Percentiles rank a stretch among this genome's conserved stretches.
These are phyloP conservation scores for Gryllus longicercus DNA, from an alignment of 2,888 invertebrate genomes.

Conservation along the genomic window DNA sequence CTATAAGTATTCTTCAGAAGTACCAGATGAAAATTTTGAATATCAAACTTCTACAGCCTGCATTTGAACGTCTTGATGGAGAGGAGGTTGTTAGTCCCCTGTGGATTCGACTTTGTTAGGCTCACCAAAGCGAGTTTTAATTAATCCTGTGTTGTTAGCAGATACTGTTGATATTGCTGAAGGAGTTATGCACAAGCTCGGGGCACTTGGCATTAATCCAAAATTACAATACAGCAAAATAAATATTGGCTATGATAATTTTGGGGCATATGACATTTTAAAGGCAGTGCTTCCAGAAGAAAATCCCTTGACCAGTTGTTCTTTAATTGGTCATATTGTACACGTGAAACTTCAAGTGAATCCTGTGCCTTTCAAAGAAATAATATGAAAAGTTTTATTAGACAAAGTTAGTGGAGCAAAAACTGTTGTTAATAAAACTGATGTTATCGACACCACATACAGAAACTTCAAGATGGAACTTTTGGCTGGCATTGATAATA, in stretches of 20 bases:
- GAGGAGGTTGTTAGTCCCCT: slow-evolving; percentile 36
- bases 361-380: slow-evolving; percentile 69
- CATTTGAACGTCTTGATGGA: slow-evolving; percentile 36
- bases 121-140: slow-evolving; percentile 52
- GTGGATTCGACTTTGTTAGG: slow-evolving; percentile 41
- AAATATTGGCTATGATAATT: slow-evolving; percentile 74
- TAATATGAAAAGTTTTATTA: slow-evolving; percentile 83
- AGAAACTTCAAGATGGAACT: slow-evolving; percentile 92
- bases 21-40: slow-evolving; percentile 69
- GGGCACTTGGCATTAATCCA: slow-evolving; percentile 50
- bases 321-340: slow-evolving; percentile 88
- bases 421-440: slow-evolving; percentile 89
- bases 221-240: slow-evolving; percentile 51
- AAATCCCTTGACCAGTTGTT: slow-evolving; percentile 77
- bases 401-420: slow-evolving; percentile 74
- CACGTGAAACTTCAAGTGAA: slow-evolving; percentile 89
- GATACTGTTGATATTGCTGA: slow-evolving; percentile 57
- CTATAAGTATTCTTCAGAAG: slow-evolving; percentile 61
- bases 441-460: slow-evolving; percentile 81
- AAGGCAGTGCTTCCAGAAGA: slow-evolving; percentile 79
- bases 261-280: slow-evolving; percentile 70
- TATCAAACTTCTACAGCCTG: slow-evolving; percentile 65
- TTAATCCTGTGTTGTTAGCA: slow-evolving; percentile 67
- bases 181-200: slow-evolving; percentile 50
- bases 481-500: slow-evolving; percentile 73